Base-by-base conservation (phyloP, 2,888 invertebrate species). In the Crepidodera aurea region DNA sequence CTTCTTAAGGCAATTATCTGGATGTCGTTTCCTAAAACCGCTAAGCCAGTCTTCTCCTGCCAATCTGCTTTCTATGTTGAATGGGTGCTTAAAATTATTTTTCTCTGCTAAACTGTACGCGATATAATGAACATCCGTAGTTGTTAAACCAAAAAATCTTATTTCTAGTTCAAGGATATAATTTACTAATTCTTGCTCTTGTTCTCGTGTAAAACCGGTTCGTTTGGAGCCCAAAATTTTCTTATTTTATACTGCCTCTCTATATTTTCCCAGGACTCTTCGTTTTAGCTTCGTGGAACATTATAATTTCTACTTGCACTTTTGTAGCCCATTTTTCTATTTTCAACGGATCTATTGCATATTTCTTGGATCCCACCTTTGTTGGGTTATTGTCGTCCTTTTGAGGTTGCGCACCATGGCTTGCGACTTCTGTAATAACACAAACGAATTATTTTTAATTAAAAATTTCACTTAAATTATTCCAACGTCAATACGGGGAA, bases 81-180 rank as follows among this genome's bases (percentile, higher is more conserved):
- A 48, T 48, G 29, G 48, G 48, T 48, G 48, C 48, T 48, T 48
- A 27, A 48, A 27, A n/a, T 48, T 27, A 48, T 48, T 48, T 48
- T 48, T 27, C 48, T 48, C 12, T n/a, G 48, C 48, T 48, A 27
- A 48, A 48, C 48, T 48, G 27, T 48, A 48, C 27, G 48, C 48
- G 27, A 48, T 48, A 27, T 27, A 48, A 48, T n/a, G 48, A 48
- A 48, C 27, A 27, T 48, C 25, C 46, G 46, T 46, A 46, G 18
- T 46, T 13, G 19, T 19, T 46, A 46, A 46, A 46, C 46, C 46
- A 46, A 46, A n/a, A n/a, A 46, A 46, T 22, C 48, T 22, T 48
- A 48, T 48, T 48, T 27, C 48, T 48, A 48, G 29, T 48, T 48
- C 48, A 48, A 27, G 48, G 48, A 48, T 48, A 48, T 48, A 48